phyloP scores from a whole-genome alignment of 1,140 invertebrate genomes.

The Oedothorax gibbosus region DNA sequence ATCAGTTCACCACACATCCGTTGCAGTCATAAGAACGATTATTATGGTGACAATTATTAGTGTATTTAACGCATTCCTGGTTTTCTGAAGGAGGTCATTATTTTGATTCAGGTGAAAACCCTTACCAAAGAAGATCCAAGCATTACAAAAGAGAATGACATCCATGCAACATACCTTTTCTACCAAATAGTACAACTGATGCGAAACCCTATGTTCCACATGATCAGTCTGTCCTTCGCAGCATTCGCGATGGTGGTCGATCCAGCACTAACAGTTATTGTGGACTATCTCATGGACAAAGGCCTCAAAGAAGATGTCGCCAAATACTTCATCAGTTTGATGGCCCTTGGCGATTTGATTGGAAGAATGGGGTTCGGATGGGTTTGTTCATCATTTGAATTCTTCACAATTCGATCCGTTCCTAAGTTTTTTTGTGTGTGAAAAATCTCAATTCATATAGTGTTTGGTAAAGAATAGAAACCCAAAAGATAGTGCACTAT shows the following conservation, averaged over 20 bases:
- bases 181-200: background rate
- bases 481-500: too few relatives aligned
- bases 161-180: constrained; percentile 2
- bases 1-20: too few relatives aligned
- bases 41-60: too few relatives aligned
- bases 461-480: too few relatives aligned
- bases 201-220: constrained; percentile 46
- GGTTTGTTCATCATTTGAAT: background rate
- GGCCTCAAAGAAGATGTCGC: constrained; percentile 28
- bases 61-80: too few relatives aligned
- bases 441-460: too few relatives aligned
- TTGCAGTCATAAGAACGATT: too few relatives aligned
- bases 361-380: constrained; percentile 40
- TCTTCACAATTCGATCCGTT: too few relatives aligned
- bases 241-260: constrained; percentile 34
- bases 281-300: constrained; percentile 55
- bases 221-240: constrained; percentile 39
- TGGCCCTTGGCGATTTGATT: constrained; percentile 31
- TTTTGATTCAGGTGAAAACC: too few relatives aligned
- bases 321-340: constrained; percentile 44
- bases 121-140: too few relatives aligned
- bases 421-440: too few relatives aligned
- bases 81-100: too few relatives aligned
- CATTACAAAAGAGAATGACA: background rate
- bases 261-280: constrained; percentile 31